These are phyloP conservation scores for Coreius guichenoti DNA, from an alignment of 2,797 vertebrate genomes.

Conservation along the genomic window DNA sequence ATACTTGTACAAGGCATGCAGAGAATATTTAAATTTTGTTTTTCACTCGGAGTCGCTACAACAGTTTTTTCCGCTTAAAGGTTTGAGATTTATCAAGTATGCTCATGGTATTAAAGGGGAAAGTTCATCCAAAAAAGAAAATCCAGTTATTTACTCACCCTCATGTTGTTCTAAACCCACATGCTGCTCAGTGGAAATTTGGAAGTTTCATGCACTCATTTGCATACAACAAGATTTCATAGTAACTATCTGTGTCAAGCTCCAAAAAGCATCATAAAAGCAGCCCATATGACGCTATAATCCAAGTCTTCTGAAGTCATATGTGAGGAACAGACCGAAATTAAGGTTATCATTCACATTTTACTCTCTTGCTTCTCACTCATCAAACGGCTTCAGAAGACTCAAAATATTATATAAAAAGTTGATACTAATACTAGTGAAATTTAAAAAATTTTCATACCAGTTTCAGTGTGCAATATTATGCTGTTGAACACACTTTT, in stretches of 20 bases:
- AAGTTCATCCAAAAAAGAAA: neutral
- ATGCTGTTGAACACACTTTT: neutral
- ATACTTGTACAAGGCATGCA: conserved; percentile 22
- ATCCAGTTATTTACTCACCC: neutral
- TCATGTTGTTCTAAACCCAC: neutral
- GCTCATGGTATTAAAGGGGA: neutral
- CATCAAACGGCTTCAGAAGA: neutral
- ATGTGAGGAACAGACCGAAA: neutral
- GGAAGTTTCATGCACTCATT: neutral
- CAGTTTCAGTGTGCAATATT: neutral
- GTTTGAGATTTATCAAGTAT: neutral
- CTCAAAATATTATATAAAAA: neutral
- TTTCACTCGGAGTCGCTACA: conserved; percentile 12
- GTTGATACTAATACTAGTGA: no score
- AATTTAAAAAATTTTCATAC: neutral
- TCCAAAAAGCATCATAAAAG: neutral
- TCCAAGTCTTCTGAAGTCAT: neutral
- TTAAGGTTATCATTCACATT: neutral
- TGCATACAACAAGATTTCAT: neutral
- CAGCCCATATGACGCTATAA: neutral
- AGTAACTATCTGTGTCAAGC: neutral
- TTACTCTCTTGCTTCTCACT: neutral
- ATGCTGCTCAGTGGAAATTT: neutral
- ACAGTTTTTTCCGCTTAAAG: neutral
- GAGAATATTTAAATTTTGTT: conserved; percentile 37